Base-by-base conservation (phyloP, 2,888 invertebrate species). In the Cephus rjabovi region DNA sequence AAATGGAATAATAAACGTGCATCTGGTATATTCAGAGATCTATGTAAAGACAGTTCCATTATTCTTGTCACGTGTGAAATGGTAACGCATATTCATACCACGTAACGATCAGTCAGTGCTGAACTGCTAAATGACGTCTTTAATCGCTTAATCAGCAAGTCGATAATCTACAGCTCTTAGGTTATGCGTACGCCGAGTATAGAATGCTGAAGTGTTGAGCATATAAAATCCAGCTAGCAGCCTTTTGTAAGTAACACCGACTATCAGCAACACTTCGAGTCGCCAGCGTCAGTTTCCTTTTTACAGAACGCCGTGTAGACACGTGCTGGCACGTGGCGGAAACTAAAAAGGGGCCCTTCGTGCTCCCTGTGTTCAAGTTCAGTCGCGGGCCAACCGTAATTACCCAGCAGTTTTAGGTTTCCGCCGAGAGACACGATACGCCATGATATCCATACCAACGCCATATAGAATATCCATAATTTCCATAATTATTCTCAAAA, bases 341-440 rank as follows among this genome's bases (percentile, higher is more conserved):
- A 89, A 89, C 88, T 89, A 88, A 90, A 89, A 91, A 90, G 86
- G 86, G 84, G 56, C 56, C 85, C 89, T 86, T 82, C 78, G 77
- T 76, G 77, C 74, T 76, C 78, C 75, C 73, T 78, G 71, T 34
- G 78, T 79, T 76, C 79, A 78, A 79, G 81, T 77, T 79, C 77
- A 79, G 78, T 71, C 77, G 76, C 76, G 84, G 87, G 86, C 85
- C 87, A 86, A 89, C 89, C 86, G 88, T 91, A 91, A 91, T 91
- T 91, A 91, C 90, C 90, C 89, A 90, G 91, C 90, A 90, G 91
- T 90, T 90, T 91, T 91, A 81, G 90, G 89, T 91, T 91, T 90
- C 91, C 86, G 40, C 6, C 56, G 56, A 56, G 56, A 56, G 56
- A 56, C 56, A 56, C 56, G 56, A 56, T 56, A 23, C 56, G 56